Conservation (phyloP, 30 jellyfish, hydroid and myxozoan genomes). For the Turritopsis rubra region DNA sequence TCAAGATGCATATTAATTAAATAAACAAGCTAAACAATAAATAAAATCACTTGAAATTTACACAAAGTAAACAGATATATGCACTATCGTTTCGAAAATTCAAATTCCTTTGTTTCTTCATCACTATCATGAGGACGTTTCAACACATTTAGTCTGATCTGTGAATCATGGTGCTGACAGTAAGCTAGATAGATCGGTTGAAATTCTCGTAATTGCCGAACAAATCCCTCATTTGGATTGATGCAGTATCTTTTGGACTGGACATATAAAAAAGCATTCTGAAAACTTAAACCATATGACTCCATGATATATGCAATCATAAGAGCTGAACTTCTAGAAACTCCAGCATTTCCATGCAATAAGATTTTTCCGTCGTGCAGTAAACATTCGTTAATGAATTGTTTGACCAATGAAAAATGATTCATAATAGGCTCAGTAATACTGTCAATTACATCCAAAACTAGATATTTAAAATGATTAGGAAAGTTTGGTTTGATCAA, state of each 20-base stretch:
- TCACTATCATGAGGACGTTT: neutral
- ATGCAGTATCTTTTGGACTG: constrained; percentile 82
- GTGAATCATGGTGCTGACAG: neutral
- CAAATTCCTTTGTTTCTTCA: neutral
- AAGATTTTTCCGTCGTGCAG: constrained; percentile 1
- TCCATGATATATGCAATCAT: constrained; percentile 87
- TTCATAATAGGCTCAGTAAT: constrained; percentile 49
- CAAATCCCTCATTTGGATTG: constrained; percentile 73
- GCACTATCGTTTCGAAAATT: neutral
- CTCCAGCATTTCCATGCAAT: neutral
- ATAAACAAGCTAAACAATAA: too few species aligned
- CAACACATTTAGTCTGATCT: neutral
- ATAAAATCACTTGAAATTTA: neutral
- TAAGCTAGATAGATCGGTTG: neutral
- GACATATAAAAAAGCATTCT: constrained; percentile 45
- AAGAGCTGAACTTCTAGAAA: constrained; percentile 55
- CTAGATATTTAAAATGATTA: constrained; percentile 40
- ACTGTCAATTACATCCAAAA: constrained; percentile 53
- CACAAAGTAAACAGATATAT: neutral
- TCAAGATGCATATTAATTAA: too few species aligned
- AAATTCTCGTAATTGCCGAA: constrained; percentile 39
- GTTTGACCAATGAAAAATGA: constrained; percentile 54
- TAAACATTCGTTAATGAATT: constrained; percentile 52
- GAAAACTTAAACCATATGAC: constrained; percentile 54
- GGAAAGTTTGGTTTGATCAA: constrained; percentile 71